Evolutionary conservation across 64 coral and sea anemone species (phyloP), one percentile per base, ranked within the genome.

Genomic region (Acropora tenuis): DNA sequence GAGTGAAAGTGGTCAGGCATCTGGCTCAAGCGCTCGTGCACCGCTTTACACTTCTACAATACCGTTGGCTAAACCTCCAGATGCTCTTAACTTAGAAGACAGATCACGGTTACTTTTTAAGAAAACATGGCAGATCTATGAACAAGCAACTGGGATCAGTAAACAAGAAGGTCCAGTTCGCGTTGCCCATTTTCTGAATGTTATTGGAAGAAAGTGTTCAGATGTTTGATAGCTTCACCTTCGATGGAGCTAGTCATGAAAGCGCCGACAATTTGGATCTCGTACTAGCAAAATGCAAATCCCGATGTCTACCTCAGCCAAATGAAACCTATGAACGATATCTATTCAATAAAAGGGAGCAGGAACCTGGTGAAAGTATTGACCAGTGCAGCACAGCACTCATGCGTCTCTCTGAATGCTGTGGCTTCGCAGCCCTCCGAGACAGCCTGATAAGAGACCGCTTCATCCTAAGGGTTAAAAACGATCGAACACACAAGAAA

Each of bases 281-380:
- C 50, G 73, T 89, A 69, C 50, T 89, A 78, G 87, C 87, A 44
- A 89, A 89, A 89, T 89, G 55, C 57, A 75, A 89, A 78, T 89
- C 52, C 78, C 87, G 50, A 41, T 89, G 52, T 76, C 52, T 89
- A 53, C 74, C 87, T 8, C 87, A 89, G 46, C 84, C 68, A 40
- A 87, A 87, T 44, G 71, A 78, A 89, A 89, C 52, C n/a, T 78
- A 78, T 17, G 74, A 89, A 88, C 73, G 87, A 78, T 78, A 89
- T 43, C 87, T 89, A 30, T 89, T 89, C 87, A 89, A 78, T 73
- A 78, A 89, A 89, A 89, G 87, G 75, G 74, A 78, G 87, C 87
- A 78, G 61, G 74, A 89, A 89, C 74, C 53, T 43, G 87, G 74
- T 66, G 75, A 78, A 89, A 86, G 83, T 73, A 20, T 86, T 63